phyloP scores from a whole-genome alignment of 2,888 invertebrate species.

The Anaspis maculata region DNA sequence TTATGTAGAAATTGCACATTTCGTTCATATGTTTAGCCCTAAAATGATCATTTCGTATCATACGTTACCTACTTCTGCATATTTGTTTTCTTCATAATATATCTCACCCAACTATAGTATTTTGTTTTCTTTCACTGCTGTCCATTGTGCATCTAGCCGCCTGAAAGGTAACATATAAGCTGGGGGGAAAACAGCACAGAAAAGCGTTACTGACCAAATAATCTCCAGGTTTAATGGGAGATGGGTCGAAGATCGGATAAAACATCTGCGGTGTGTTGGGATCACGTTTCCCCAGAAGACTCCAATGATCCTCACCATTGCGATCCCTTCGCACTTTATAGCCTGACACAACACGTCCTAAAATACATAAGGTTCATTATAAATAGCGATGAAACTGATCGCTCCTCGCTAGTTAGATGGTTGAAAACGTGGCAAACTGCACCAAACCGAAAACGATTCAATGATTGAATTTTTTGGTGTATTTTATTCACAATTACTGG shows the following conservation, averaged over 20 bases:
- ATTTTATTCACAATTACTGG: too few relatives aligned
- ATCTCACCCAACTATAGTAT: slow-evolving; percentile 28
- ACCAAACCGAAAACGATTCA: too few relatives aligned
- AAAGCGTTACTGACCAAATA: slow-evolving; percentile 53
- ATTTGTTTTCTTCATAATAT: too few relatives aligned
- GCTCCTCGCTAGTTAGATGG: too few relatives aligned
- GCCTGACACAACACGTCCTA: slow-evolving; percentile 76
- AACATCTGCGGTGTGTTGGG: slow-evolving; percentile 93
- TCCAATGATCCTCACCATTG: slow-evolving; percentile 62
- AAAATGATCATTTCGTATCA: slow-evolving; percentile 20
- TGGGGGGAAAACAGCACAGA: too few relatives aligned
- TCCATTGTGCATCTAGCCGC: slow-evolving; percentile 90
- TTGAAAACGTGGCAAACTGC: too few relatives aligned
- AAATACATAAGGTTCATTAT: too few relatives aligned
- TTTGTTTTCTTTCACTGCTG: slow-evolving; percentile 20
- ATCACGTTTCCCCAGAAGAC: slow-evolving; percentile 73
- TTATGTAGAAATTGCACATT: slow-evolving; percentile 94
- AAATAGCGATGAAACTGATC: too few relatives aligned
- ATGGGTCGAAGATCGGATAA: slow-evolving; percentile 63
- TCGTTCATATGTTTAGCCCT: slow-evolving; percentile 80
- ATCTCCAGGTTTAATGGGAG: slow-evolving; percentile 62
- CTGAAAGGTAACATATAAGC: too few relatives aligned
- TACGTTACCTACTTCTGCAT: too few relatives aligned
- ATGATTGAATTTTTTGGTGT: too few relatives aligned
- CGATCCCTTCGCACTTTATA: slow-evolving; percentile 59